Conservation (phyloP, 2,113 vertebrate genomes). For the Phylloscopus trochilus region DNA sequence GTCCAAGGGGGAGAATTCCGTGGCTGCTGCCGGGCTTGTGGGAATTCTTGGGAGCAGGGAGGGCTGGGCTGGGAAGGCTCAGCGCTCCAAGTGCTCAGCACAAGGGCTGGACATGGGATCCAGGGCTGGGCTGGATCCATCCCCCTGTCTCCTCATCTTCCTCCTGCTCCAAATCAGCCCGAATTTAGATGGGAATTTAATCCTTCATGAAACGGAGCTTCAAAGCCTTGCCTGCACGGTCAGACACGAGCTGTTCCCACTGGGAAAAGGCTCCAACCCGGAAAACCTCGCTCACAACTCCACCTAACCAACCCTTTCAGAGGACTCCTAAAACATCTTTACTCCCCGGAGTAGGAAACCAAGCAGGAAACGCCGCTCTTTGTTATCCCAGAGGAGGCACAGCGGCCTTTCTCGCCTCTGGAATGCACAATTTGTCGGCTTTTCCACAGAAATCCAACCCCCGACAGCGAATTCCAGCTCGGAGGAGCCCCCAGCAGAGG, state of each 20-base stretch:
- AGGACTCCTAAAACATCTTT: neutral
- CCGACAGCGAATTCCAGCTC: slow-evolving; percentile 11
- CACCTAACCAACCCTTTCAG: neutral
- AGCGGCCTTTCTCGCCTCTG: neutral
- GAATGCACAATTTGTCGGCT: neutral
- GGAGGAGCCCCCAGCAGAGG: neutral
- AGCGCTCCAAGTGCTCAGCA: neutral
- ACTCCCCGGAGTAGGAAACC: neutral
- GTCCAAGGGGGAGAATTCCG: neutral
- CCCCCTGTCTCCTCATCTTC: neutral
- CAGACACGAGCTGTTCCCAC: neutral
- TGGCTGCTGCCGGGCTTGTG: neutral
- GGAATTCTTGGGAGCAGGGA: neutral
- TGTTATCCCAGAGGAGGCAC: neutral
- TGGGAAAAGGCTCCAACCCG: neutral
- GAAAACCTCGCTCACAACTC: neutral
- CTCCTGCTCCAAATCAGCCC: neutral
- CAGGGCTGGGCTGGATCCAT: neutral
- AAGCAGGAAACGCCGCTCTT: neutral
- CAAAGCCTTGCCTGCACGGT: neutral
- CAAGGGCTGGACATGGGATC: neutral
- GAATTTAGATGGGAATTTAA: neutral
- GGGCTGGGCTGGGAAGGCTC: neutral
- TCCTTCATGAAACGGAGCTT: neutral
- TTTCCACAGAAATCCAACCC: neutral